These are phyloP conservation scores for Caenorhabditis sp. DNA, from an alignment of 2,888 invertebrate species.

Conservation along the genomic window DNA sequence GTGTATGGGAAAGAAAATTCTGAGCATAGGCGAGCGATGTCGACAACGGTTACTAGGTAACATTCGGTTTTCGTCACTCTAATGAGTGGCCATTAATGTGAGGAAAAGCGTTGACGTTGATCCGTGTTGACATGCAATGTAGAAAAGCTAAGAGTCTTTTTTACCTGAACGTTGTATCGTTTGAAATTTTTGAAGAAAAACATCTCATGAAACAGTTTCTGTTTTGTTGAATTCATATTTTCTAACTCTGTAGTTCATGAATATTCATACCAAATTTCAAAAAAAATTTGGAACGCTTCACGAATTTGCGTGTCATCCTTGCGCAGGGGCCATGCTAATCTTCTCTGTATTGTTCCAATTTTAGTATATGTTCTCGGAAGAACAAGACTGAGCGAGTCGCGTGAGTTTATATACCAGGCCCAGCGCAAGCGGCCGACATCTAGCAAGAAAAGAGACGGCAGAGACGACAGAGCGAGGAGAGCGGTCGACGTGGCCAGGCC, in stretches of 20 bases:
- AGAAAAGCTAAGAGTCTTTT: too few species aligned
- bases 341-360: conserved; percentile 95
- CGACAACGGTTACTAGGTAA: conserved; percentile 37
- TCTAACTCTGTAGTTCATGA: too few species aligned
- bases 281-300: conserved; percentile 90
- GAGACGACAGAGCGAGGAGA: too few species aligned
- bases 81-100: conserved; percentile 2
- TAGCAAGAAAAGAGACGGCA: background rate
- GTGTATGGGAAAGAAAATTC: conserved; percentile 10
- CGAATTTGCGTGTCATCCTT: conserved; percentile 95
- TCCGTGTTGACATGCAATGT: background rate
- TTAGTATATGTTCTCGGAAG: conserved; percentile 86
- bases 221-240: too few species aligned
- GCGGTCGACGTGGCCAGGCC: background rate
- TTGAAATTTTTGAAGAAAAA: too few species aligned
- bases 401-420: conserved; percentile 38
- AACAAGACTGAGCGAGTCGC: conserved; percentile 15
- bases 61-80: conserved; percentile 9
- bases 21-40: background rate
- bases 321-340: conserved; percentile 95
- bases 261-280: conserved; percentile 48
- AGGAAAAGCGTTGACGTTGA: background rate
- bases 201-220: too few species aligned
- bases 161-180: too few species aligned
- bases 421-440: conserved; percentile 24